A percentile compares a stretch with the other conserved stretches of the same genome.
These are phyloP conservation scores for Meta bourneti DNA, from an alignment of 2,888 invertebrate genomes.

Conservation along the genomic window DNA sequence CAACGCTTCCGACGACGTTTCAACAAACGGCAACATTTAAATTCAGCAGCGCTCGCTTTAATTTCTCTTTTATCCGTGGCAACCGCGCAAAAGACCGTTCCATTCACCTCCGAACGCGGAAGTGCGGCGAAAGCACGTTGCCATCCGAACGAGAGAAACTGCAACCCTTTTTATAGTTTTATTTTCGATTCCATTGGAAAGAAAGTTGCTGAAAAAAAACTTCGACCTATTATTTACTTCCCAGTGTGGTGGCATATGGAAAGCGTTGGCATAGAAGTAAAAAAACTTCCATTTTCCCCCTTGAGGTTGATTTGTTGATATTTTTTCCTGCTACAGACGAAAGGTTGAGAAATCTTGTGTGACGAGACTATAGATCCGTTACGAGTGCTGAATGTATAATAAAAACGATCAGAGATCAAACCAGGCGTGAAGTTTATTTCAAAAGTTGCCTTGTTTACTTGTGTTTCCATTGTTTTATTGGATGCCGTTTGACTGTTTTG, in stretches of 20 bases:
- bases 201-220: background rate
- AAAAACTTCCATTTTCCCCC: background rate
- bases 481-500: background rate
- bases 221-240: background rate
- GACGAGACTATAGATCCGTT: conserved; percentile 24
- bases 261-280: background rate
- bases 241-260: background rate
- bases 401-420: background rate
- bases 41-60: background rate
- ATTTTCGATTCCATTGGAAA: background rate
- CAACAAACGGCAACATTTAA: background rate
- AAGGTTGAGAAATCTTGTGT: conserved; percentile 13
- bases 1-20: background rate
- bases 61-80: background rate
- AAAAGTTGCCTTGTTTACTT: conserved; percentile 4
- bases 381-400: background rate
- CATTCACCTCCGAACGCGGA: background rate
- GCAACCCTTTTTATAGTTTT: background rate
- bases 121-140: background rate
- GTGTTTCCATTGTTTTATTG: conserved; percentile 9
- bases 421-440: conserved; percentile 21
- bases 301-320: background rate
- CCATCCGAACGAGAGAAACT: background rate
- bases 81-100: background rate
- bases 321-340: background rate